Evolutionary conservation across 2,888 invertebrate genomes (phyloP).

Genomic region (Chloromyia formosa): DNA sequence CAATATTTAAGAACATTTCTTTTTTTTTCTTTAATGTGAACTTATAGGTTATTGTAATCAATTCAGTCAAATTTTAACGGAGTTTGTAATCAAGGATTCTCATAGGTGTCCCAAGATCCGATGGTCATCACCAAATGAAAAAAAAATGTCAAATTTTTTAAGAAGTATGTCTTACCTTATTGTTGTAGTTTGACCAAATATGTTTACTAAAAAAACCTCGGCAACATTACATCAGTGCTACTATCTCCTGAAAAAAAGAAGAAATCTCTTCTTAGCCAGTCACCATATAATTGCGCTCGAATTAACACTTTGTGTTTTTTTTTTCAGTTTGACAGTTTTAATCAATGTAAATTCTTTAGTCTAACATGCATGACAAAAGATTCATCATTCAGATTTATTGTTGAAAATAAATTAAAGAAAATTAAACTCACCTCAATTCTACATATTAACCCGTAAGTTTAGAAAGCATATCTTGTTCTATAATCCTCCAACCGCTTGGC

Average conservation of each 20-base stretch:
- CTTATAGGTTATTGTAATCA: not conserved
- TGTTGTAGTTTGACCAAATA: no score
- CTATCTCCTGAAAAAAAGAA: no score
- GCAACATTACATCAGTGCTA: no score
- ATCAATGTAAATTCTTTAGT: slow-evolving; percentile 43
- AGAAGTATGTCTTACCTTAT: no score
- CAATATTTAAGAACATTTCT: no score
- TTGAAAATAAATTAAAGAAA: not conserved
- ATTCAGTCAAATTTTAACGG: no score
- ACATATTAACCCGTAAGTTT: slow-evolving; percentile 60
- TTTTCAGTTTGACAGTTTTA: slow-evolving; percentile 32
- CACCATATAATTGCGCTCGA: no score
- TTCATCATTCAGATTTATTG: not conserved
- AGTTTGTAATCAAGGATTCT: slow-evolving; percentile 51
- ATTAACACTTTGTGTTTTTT: no score
- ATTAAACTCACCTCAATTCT: not conserved
- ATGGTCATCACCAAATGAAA: slow-evolving; percentile 46
- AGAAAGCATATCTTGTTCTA: slow-evolving; percentile 98
- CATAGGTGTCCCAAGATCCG: slow-evolving; percentile 63
- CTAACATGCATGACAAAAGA: slow-evolving; percentile 45
- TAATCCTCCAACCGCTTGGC: slow-evolving; percentile 99
- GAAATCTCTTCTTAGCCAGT: no score
- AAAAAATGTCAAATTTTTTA: no score
- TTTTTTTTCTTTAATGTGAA: no score
- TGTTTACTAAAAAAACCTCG: no score